Evolutionary conservation across 2,113 vertebrate genomes (phyloP), one percentile per base, ranked within the genome.

Genomic region (Bombycilla garrulus): DNA sequence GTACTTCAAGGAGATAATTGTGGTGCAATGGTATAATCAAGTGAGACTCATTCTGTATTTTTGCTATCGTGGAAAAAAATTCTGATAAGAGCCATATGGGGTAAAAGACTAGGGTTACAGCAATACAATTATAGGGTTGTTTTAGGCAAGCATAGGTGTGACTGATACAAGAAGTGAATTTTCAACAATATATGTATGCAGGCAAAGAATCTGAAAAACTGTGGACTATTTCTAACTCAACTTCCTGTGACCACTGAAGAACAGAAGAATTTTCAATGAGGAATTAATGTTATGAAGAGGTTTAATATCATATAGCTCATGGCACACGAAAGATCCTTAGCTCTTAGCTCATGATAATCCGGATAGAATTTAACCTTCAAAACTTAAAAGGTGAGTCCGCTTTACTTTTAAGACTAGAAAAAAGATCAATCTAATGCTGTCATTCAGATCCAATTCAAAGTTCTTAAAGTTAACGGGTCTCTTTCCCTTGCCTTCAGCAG

Each of bases 291-390:
- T 97, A 92, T 53, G 70, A 89, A 78, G 60, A 53, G 35, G 26
- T 94, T 93, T 90, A 96, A 86, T 92, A 89, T 85, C 69, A 65
- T 71, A 76, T 62, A 93, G 70, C 67, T 88, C 60, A 76, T 64
- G 69, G 71, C 42, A 92, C 36, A 92, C 6, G 48, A 80, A 90
- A 79, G 53, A 86, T 95, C 66, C 67, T 89, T 87, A 95, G 86
- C 81, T 94, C 79, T 93, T 91, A 86, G 71, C 78, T 96, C 83
- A 66, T 94, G 86, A 88, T 96, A 95, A 93, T 92, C 93, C 17
- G 2, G 92, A 91, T 91, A 89, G 74, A 92, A 82, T 94, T 93
- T 95, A 96, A 95, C 79, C 80, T 94, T 86, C 67, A 89, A 79
- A 92, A 94, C 54, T 91, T 92, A 93, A 93, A 95, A 96, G 91